Conservation (phyloP, 1,140 invertebrate genomes). For the Gyrodactylus salaris region DNA sequence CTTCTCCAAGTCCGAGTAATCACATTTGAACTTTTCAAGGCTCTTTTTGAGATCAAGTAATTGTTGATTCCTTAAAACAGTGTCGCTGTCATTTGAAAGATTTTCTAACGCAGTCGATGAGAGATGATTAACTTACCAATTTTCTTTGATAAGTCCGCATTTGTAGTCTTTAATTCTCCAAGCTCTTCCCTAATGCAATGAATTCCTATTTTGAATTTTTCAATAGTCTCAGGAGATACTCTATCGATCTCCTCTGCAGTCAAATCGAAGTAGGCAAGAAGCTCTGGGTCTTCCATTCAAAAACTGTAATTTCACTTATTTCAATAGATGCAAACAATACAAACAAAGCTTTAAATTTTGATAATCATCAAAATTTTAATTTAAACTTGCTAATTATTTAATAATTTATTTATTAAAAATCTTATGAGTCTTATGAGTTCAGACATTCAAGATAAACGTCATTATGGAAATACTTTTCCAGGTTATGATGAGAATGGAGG, state of each 20-base stretch:
- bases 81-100: background rate
- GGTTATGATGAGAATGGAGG: too few relatives aligned
- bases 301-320: too few relatives aligned
- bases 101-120: background rate
- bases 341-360: too few relatives aligned
- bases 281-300: background rate
- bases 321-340: too few relatives aligned
- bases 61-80: background rate
- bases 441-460: too few relatives aligned
- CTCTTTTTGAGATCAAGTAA: background rate
- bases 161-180: background rate
- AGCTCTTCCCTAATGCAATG: background rate
- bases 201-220: background rate
- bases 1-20: background rate
- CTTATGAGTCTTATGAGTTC: too few relatives aligned
- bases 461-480: too few relatives aligned
- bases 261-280: background rate
- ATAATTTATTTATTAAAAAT: too few relatives aligned
- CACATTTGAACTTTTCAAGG: background rate
- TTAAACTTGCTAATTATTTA: too few relatives aligned
- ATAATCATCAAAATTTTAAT: too few relatives aligned
- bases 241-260: background rate
- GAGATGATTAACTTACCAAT: background rate
- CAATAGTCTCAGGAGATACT: background rate
- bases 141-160: background rate